phyloP scores from a whole-genome alignment of 2,113 vertebrate genomes.

The Callithrix jacchus region DNA sequence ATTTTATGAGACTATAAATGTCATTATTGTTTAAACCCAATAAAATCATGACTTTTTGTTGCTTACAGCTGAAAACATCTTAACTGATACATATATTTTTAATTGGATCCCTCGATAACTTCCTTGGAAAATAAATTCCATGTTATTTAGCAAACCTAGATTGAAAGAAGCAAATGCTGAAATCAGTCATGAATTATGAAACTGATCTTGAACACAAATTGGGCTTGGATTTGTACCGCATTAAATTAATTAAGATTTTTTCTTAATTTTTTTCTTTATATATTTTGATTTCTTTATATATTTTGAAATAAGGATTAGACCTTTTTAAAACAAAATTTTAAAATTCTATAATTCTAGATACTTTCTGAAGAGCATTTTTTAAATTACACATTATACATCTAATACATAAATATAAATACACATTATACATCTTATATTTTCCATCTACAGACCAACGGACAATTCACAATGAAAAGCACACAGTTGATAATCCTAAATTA shows the following conservation, averaged over 20 bases:
- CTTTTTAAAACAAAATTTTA: background rate
- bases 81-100: background rate
- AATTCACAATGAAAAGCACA: background rate
- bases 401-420: background rate
- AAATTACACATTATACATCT: background rate
- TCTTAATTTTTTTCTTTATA: slow-evolving; percentile 13
- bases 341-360: background rate
- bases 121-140: slow-evolving; percentile 2
- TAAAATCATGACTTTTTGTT: background rate
- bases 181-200: too few relatives aligned
- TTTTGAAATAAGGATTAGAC: slow-evolving; percentile 2
- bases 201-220: too few relatives aligned
- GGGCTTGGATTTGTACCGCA: too few relatives aligned
- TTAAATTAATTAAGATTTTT: background rate
- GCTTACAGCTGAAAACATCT: background rate
- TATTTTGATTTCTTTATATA: background rate
- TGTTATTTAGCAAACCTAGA: slow-evolving; percentile 1
- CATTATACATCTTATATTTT: background rate
- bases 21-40: background rate
- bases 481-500: background rate
- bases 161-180: background rate
- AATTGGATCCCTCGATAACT: background rate
- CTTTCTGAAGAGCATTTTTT: background rate
- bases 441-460: background rate
- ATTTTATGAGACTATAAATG: background rate